Evolutionary conservation across 1,140 invertebrate genomes (phyloP).

Genomic region (Apis mellifera): Amel_HAv3.1 CM009931.2:11862501-11863000

Average conservation of each 20-base stretch:
- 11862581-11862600: no score
- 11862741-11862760: neutral
- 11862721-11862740: neutral
- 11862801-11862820: conserved; percentile 33
- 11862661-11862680: no score
- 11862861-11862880: conserved; percentile 23
- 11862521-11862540: no score
- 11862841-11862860: conserved; percentile 25
- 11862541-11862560: no score
- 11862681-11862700: neutral
- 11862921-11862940: neutral
- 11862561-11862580: no score
- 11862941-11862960: neutral
- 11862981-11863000: neutral
- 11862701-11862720: conserved; percentile 2
- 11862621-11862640: no score
- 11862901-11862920: neutral
- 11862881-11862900: neutral
- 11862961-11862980: neutral
- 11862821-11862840: conserved; percentile 32
- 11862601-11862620: no score
- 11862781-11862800: conserved; percentile 19
- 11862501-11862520: no score
- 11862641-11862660: no score
- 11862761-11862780: conserved; percentile 44